phyloP scores from a whole-genome alignment of 2,888 invertebrate genomes.

The Drosophila engyochracea region DNA sequence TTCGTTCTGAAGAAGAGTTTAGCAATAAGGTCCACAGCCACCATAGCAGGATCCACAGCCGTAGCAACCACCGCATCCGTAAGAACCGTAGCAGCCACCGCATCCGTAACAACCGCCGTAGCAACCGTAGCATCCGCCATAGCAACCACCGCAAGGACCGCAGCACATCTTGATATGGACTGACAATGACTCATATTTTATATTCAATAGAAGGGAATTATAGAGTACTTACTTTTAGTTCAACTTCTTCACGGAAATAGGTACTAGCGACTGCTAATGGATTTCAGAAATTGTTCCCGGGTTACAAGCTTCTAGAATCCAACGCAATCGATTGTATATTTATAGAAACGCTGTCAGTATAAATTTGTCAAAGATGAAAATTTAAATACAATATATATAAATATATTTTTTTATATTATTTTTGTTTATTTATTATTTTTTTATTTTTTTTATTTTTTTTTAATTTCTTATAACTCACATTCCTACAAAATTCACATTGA shows the following conservation, averaged over 20 bases:
- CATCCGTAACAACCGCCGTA: not conserved
- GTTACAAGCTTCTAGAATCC: not conserved
- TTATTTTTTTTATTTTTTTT: no score
- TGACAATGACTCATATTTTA: not conserved
- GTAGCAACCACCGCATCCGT: not conserved
- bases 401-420: no score
- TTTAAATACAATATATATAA: not conserved
- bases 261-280: not conserved
- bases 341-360: conserved; percentile 3
- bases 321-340: not conserved
- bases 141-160: conserved; percentile 11
- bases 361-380: not conserved
- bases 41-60: conserved; percentile 15
- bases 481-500: conserved; percentile 15
- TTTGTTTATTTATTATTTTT: no score
- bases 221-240: conserved; percentile 3
- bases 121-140: not conserved
- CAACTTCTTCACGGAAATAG: conserved; percentile 1
- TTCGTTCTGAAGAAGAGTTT: conserved; percentile 17
- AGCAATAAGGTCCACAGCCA: conserved; percentile 11
- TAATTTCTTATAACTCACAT: conserved; percentile 11
- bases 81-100: not conserved
- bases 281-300: not conserved
- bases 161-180: conserved; percentile 15
- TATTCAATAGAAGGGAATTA: not conserved